Evolutionary conservation across 2,797 vertebrate genomes (phyloP).

Genomic region (Eulemur coronatus): DNA sequence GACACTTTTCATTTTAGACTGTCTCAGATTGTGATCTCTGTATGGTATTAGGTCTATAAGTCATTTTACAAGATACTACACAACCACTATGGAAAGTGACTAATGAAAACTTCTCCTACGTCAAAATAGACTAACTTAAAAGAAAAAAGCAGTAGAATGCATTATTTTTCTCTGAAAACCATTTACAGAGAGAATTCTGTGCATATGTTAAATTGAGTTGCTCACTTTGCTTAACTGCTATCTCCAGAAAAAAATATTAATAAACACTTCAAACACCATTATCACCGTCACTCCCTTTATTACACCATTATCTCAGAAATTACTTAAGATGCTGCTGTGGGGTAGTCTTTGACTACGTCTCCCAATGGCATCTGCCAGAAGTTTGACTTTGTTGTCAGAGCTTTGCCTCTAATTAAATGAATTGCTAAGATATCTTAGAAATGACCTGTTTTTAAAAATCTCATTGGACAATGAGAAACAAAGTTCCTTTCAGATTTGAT

Average conservation of each 20-base stretch:
- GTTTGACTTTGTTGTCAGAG: background rate
- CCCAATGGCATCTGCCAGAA: background rate
- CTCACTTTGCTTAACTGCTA: background rate
- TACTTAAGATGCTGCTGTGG: background rate
- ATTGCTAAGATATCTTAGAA: background rate
- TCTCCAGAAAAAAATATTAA: background rate
- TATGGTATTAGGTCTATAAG: background rate
- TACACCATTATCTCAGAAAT: background rate
- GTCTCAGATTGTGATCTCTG: background rate
- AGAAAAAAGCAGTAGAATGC: background rate
- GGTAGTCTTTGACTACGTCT: background rate
- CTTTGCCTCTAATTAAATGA: background rate
- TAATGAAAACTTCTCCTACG: slow-evolving; percentile 48
- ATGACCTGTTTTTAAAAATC: background rate
- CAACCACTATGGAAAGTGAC: background rate
- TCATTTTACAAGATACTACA: slow-evolving; percentile 25
- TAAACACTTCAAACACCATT: background rate
- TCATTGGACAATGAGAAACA: background rate
- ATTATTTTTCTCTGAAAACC: background rate
- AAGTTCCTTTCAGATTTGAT: slow-evolving; percentile 41
- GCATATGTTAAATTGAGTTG: background rate
- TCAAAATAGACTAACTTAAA: slow-evolving; percentile 6
- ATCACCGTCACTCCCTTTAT: background rate
- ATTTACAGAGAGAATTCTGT: background rate
- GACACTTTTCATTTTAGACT: background rate